These are phyloP conservation scores for Caenorhabditis briggsae DNA, from an alignment of 1,140 invertebrate species.

Conservation along the genomic window DNA sequence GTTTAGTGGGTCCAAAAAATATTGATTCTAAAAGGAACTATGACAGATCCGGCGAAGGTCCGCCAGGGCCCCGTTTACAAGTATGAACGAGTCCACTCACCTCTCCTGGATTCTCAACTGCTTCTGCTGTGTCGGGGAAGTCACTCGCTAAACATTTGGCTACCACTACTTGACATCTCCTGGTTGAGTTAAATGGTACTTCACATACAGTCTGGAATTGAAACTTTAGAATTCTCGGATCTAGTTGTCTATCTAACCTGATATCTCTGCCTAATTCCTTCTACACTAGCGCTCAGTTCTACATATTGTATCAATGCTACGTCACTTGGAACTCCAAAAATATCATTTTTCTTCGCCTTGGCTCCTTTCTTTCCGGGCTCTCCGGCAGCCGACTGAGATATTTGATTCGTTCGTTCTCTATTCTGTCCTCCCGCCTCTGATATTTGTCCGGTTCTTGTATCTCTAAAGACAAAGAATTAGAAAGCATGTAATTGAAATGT, in stretches of 20 bases:
- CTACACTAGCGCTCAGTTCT: slow-evolving; percentile 70
- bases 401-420: slow-evolving; percentile 13
- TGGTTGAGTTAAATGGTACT: slow-evolving; percentile 76
- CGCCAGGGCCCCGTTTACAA: too few species aligned
- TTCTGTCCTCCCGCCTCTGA: slow-evolving; percentile 38
- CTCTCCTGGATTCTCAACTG: slow-evolving; percentile 25
- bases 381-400: not conserved
- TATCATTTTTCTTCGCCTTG: slow-evolving; percentile 64
- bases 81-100: not conserved
- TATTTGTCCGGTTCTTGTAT: slow-evolving; percentile 57
- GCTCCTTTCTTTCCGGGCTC: slow-evolving; percentile 31
- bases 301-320: slow-evolving; percentile 77
- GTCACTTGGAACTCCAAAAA: slow-evolving; percentile 73
- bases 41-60: too few species aligned
- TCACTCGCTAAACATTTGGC: slow-evolving; percentile 68
- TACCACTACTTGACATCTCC: slow-evolving; percentile 75
- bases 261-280: slow-evolving; percentile 73
- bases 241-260: slow-evolving; percentile 44
- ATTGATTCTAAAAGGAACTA: too few species aligned
- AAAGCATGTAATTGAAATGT: not conserved
- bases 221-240: not conserved
- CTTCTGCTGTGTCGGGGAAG: not conserved
- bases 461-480: slow-evolving; percentile 24
- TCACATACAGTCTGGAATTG: slow-evolving; percentile 71
- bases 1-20: too few species aligned